These are phyloP conservation scores for Eonycteris spelaea DNA, from an alignment of 2,113 vertebrate genomes.

Conservation along the genomic window DNA sequence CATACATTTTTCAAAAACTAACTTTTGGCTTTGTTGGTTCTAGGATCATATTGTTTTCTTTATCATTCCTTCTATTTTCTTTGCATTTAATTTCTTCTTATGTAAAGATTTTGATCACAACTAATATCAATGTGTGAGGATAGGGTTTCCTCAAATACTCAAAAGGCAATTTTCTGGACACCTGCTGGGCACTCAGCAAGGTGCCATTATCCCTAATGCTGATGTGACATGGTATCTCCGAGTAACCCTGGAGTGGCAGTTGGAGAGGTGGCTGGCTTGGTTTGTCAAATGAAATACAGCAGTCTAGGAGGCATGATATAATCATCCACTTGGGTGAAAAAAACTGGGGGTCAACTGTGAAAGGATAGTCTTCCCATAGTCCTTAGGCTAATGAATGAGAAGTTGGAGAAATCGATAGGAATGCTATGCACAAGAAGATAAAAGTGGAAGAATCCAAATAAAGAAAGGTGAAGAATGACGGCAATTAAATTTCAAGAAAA, in stretches of 20 bases:
- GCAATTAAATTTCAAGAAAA: not conserved
- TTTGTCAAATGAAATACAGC: conserved; percentile 50
- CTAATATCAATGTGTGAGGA: no score
- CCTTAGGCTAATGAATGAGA: not conserved
- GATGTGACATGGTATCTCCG: conserved; percentile 44
- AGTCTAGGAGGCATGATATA: conserved; percentile 39
- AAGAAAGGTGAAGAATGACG: not conserved
- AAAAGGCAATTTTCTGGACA: no score
- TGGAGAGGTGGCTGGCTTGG: not conserved
- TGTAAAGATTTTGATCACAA: no score
- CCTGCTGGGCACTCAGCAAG: not conserved
- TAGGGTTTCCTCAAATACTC: no score
- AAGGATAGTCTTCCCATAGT: not conserved
- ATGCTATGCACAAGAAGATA: not conserved
- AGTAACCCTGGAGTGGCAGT: conserved; percentile 14
- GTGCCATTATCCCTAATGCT: not conserved
- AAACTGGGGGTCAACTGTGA: not conserved
- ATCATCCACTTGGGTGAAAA: conserved; percentile 47
- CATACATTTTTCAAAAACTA: no score
- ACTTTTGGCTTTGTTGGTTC: no score
- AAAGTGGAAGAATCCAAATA: not conserved
- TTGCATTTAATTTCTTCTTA: no score
- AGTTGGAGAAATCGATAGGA: not conserved
- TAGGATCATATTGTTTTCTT: no score
- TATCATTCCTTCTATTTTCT: no score